Conservation (phyloP, 1,140 invertebrate genomes). For the Hydropsyche tenuis region DNA sequence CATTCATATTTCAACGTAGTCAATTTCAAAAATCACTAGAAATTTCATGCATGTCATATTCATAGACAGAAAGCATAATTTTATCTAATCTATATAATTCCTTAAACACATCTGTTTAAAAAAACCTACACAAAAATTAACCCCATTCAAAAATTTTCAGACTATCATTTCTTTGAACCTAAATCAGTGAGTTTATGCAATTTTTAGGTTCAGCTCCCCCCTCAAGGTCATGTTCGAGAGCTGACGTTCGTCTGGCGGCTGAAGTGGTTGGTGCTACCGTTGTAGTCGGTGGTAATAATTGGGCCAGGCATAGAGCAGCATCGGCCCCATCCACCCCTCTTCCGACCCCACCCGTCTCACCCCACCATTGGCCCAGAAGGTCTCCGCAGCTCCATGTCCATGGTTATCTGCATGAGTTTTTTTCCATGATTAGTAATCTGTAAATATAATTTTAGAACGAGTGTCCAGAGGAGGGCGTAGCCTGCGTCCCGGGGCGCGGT, state of each 20-base stretch:
- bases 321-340: conserved; percentile 60
- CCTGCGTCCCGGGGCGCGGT: conserved; percentile 49
- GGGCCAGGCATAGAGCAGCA: conserved; percentile 56
- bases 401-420: background rate
- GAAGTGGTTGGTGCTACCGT: conserved; percentile 63
- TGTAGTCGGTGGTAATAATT: conserved; percentile 59
- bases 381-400: background rate
- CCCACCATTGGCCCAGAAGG: conserved; percentile 56
- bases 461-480: conserved; percentile 48
- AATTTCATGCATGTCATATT: too few species aligned
- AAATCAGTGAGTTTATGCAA: background rate
- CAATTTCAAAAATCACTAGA: too few species aligned
- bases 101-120: too few species aligned
- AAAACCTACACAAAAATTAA: too few species aligned
- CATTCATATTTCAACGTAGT: too few species aligned
- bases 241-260: conserved; percentile 67
- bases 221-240: conserved; percentile 70
- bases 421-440: too few species aligned
- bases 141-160: too few species aligned
- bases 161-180: too few species aligned
- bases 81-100: too few species aligned
- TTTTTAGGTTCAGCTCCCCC: conserved; percentile 64
- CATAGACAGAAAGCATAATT: too few species aligned
- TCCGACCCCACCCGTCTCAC: conserved; percentile 57
- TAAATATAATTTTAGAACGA: conserved; percentile 47